A percentile compares a stretch with the other conserved stretches of the same genome.
Conservation (phyloP, 2,888 invertebrate genomes). For the Coremacera marginata region DNA sequence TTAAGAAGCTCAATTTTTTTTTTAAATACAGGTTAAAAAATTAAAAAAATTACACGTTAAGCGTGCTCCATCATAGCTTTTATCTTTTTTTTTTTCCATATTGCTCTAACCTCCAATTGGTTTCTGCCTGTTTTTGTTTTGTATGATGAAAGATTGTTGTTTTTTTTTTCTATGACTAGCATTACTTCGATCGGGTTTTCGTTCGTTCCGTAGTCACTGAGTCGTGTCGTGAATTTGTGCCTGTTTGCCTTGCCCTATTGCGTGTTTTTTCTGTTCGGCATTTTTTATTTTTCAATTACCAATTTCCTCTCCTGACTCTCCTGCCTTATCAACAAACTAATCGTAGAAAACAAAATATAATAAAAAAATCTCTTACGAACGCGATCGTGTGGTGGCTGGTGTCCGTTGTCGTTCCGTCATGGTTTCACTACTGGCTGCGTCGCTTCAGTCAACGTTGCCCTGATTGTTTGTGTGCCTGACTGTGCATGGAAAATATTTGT, state of each 20-base stretch:
- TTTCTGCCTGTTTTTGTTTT: not conserved
- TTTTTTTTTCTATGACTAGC: conserved; percentile 18
- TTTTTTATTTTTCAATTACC: conserved; percentile 52
- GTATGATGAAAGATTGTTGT: conserved; percentile 10
- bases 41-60: no score
- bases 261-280: conserved; percentile 61
- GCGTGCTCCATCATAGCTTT: no score
- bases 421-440: conserved; percentile 16
- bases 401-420: conserved; percentile 18
- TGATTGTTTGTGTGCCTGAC: conserved; percentile 18
- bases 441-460: conserved; percentile 22
- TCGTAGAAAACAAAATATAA: no score
- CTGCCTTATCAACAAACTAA: not conserved
- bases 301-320: conserved; percentile 22
- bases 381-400: conserved; percentile 13
- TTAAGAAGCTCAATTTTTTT: no score
- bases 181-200: conserved; percentile 1
- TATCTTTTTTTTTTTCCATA: not conserved
- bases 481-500: conserved; percentile 14
- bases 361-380: not conserved
- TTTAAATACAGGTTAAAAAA: no score
- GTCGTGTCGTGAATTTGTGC: conserved; percentile 44
- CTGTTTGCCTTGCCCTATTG: conserved; percentile 69
- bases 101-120: not conserved
- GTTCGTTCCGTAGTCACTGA: conserved; percentile 27